Evolutionary conservation across 2,797 vertebrate genomes (phyloP).

Genomic region (Graptemys geographica): DNA sequence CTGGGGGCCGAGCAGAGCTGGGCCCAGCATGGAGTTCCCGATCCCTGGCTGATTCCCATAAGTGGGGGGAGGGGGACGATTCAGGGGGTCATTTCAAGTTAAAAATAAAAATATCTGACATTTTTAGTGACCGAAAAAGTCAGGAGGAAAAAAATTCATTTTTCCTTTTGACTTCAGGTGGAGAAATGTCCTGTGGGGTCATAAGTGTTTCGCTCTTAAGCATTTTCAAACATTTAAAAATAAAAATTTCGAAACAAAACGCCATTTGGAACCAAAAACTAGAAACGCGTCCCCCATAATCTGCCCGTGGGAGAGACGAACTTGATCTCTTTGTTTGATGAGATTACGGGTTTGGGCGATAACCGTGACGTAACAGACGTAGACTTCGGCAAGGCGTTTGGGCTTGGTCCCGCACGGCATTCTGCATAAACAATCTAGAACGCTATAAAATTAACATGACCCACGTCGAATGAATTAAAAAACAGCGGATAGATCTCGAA

Average conservation of each 20-base stretch:
- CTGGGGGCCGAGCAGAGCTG: background rate
- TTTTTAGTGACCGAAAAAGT: background rate
- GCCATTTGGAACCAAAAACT: background rate
- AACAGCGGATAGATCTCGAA: background rate
- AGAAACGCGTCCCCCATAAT: background rate
- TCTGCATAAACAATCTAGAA: background rate
- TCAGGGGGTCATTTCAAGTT: too few relatives aligned
- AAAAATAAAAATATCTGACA: background rate
- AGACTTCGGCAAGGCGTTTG: background rate
- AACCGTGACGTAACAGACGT: accelerated
- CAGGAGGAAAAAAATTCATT: background rate
- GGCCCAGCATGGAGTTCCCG: too few relatives aligned
- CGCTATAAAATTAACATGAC: background rate
- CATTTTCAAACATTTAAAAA: background rate
- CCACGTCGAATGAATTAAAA: background rate
- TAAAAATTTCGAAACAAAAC: background rate
- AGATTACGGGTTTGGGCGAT: background rate
- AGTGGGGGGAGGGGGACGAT: too few relatives aligned
- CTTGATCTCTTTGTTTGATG: background rate
- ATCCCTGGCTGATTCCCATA: too few relatives aligned
- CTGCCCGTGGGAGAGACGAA: background rate
- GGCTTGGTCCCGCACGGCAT: background rate
- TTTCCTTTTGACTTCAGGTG: background rate
- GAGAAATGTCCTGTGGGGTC: background rate
- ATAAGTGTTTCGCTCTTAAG: background rate